These are phyloP conservation scores for Teleiodes luculella DNA, from an alignment of 2,888 invertebrate genomes.

Conservation along the genomic window DNA sequence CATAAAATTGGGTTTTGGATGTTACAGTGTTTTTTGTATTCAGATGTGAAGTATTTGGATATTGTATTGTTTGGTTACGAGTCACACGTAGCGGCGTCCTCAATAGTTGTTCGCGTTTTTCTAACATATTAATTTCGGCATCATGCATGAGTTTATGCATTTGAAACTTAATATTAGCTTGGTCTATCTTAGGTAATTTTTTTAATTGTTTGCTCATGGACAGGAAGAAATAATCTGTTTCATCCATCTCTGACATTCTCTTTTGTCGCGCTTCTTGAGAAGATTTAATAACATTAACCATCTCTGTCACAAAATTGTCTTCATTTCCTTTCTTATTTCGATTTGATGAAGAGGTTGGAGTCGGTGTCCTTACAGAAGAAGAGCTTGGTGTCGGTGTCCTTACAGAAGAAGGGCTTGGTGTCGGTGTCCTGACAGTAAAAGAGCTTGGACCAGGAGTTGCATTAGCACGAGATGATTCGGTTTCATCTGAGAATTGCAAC, in stretches of 20 bases:
- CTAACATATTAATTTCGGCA: no score
- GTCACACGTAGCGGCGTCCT: no score
- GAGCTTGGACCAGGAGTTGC: conserved; percentile 14
- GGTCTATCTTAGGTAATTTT: no score
- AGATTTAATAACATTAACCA: conserved; percentile 8
- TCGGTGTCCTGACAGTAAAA: conserved; percentile 11
- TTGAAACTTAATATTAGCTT: no score
- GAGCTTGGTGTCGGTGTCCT: conserved; percentile 12
- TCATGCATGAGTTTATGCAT: no score
- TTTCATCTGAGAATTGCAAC: conserved; percentile 21
- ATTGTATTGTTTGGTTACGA: no score
- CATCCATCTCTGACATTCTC: conserved; percentile 21
- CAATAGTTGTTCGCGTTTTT: no score
- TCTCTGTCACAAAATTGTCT: conserved; percentile 18
- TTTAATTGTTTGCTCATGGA: conserved; percentile 15
- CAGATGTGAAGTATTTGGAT: no score
- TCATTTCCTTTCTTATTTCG: conserved; percentile 20
- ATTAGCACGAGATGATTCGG: conserved; percentile 12
- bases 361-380: conserved; percentile 13
- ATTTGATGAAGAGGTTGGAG: conserved; percentile 15
- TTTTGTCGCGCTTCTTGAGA: conserved; percentile 20
- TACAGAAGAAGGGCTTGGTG: conserved; percentile 1
- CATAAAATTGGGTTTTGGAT: no score
- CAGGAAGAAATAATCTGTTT: conserved; percentile 13
- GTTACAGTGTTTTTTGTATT: no score